Percentiles rank a stretch among this genome's conserved stretches.
These are phyloP conservation scores for Aspiorhynchus laticeps DNA, from an alignment of 2,113 vertebrate species.

Conservation along the genomic window DNA sequence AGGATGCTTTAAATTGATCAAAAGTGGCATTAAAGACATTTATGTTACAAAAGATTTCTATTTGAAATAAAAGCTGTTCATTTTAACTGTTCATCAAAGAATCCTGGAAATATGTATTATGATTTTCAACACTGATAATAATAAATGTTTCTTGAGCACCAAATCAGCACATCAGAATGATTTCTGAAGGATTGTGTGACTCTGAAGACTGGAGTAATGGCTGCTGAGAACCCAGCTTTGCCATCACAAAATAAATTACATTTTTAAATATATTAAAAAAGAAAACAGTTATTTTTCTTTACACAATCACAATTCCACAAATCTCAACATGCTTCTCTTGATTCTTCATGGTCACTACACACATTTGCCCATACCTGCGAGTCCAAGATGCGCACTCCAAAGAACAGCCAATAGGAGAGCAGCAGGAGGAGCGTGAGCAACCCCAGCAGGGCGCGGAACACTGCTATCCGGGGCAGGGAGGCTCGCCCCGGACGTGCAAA, in stretches of 20 bases:
- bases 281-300: not conserved
- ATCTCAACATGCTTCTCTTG: constrained; percentile 17
- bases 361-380: constrained; percentile 72
- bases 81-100: no score
- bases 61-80: no score
- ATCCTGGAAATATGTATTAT: no score
- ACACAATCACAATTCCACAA: constrained; percentile 12
- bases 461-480: constrained; percentile 85
- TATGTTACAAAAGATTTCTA: no score
- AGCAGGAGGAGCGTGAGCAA: constrained; percentile 91
- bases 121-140: no score
- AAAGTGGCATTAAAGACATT: not conserved
- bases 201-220: no score
- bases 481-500: constrained; percentile 85
- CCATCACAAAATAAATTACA: no score
- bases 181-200: not conserved
- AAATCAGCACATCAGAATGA: no score
- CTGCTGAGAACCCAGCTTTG: no score
- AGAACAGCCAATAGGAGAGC: constrained; percentile 97
- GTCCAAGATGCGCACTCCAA: constrained; percentile 92
- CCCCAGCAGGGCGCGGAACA: constrained; percentile 87
- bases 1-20: no score
- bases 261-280: no score
- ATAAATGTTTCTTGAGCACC: no score
- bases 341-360: not conserved